Evolutionary conservation across 2,888 invertebrate genomes (phyloP).

Genomic region (Tetranychus piercei): DNA sequence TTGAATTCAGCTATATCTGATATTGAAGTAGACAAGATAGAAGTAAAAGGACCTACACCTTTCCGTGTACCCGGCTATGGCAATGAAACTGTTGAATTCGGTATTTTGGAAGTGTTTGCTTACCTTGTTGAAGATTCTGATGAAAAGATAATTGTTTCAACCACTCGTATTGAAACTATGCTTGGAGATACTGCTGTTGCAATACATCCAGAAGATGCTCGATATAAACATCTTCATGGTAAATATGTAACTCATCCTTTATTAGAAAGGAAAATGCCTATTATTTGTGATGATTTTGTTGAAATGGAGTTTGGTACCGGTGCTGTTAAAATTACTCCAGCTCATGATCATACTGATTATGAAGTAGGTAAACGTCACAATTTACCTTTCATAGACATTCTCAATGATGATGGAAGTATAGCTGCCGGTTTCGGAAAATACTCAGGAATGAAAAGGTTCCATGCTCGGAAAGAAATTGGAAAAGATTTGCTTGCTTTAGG

Average conservation of each 20-base stretch:
- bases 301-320: constrained; percentile 89
- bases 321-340: constrained; percentile 95
- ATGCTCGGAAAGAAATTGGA: constrained; percentile 63
- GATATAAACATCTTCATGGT: constrained; percentile 66
- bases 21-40: constrained; percentile 88
- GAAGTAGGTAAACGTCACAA: constrained; percentile 77
- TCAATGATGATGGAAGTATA: constrained; percentile 75
- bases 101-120: constrained; percentile 73
- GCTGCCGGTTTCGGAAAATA: constrained; percentile 58
- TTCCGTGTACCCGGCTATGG: constrained; percentile 75
- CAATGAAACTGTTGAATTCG: constrained; percentile 75
- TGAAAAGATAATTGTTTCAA: constrained; percentile 48
- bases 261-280: constrained; percentile 53
- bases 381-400: constrained; percentile 65
- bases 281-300: constrained; percentile 80
- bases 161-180: constrained; percentile 96
- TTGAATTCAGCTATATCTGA: constrained; percentile 95
- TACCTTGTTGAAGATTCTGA: constrained; percentile 50
- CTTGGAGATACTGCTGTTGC: constrained; percentile 88
- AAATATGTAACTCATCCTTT: constrained; percentile 73
- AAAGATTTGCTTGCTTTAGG: constrained; percentile 51
- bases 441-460: constrained; percentile 68
- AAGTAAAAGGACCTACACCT: constrained; percentile 63
- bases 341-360: constrained; percentile 91
- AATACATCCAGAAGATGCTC: constrained; percentile 78